These are phyloP conservation scores for Brachystomella parvula DNA, from an alignment of 1,140 invertebrate species.

Conservation along the genomic window DNA sequence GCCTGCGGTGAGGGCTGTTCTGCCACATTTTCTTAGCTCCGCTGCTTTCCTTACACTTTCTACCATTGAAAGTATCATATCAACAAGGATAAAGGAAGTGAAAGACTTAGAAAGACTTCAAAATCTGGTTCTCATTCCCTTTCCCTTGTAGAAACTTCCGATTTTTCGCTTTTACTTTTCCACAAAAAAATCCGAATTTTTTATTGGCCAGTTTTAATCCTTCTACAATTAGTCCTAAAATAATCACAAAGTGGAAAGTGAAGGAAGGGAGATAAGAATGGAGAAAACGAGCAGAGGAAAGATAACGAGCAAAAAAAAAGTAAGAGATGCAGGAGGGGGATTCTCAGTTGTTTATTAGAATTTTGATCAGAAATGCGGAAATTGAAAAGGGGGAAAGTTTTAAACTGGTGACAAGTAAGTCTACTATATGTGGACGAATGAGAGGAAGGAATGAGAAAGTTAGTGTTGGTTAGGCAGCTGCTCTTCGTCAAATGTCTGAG, in stretches of 20 bases:
- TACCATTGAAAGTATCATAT: too few relatives aligned
- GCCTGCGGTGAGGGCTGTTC: not conserved
- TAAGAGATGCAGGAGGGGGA: not conserved
- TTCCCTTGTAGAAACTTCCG: not conserved
- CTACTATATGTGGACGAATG: not conserved
- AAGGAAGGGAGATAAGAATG: slow-evolving; percentile 2
- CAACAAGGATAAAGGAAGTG: not conserved
- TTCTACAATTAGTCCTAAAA: not conserved
- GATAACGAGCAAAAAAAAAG: not conserved
- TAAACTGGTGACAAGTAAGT: slow-evolving; percentile 1
- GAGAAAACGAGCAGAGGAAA: not conserved
- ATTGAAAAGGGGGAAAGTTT: not conserved
- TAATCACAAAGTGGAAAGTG: not conserved
- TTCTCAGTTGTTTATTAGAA: not conserved
- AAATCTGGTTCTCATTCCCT: slow-evolving; percentile 8
- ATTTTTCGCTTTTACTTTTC: too few relatives aligned
- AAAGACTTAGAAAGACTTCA: not conserved
- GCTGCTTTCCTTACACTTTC: not conserved
- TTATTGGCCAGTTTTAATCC: slow-evolving; percentile 2
- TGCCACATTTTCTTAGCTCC: not conserved
- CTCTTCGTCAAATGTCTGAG: not conserved
- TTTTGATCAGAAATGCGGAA: not conserved
- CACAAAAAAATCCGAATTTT: not conserved
- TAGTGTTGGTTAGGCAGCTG: not conserved
- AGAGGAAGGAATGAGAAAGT: not conserved